phyloP scores from a whole-genome alignment of 2,113 vertebrate genomes.

The Melanotaenia duboulayi region DNA sequence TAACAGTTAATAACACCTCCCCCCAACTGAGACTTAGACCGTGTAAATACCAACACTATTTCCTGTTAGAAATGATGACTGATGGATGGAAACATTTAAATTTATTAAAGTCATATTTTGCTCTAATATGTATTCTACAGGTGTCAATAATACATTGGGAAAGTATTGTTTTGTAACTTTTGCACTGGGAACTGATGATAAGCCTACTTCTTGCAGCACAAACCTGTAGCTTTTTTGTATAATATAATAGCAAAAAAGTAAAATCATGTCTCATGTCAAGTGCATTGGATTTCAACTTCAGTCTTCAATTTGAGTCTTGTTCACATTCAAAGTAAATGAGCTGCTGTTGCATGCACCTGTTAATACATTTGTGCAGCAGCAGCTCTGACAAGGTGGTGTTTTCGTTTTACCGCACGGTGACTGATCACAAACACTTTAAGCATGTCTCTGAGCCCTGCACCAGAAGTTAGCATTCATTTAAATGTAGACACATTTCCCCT shows the following conservation, averaged over 20 bases:
- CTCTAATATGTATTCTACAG: background rate
- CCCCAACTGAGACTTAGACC: background rate
- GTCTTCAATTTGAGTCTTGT: background rate
- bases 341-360: constrained; percentile 13
- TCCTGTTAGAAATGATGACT: constrained; percentile 12
- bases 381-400: background rate
- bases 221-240: too few relatives aligned
- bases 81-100: background rate
- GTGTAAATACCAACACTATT: background rate
- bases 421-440: constrained; percentile 24
- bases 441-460: background rate
- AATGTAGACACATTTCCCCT: constrained; percentile 45
- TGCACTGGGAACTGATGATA: background rate
- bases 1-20: background rate
- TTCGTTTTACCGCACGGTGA: constrained; percentile 11
- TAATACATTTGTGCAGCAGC: background rate
- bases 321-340: constrained; percentile 6
- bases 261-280: constrained; percentile 4
- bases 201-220: background rate
- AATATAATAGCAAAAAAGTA: background rate
- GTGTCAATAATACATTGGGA: too few relatives aligned
- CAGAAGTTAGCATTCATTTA: constrained; percentile 1
- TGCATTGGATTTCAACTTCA: background rate
- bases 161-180: background rate
- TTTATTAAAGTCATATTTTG: background rate